Percentiles rank a stretch among this genome's conserved stretches.
Conservation (phyloP, 2,888 invertebrate species). For the Nemotelus nigrinus region DNA sequence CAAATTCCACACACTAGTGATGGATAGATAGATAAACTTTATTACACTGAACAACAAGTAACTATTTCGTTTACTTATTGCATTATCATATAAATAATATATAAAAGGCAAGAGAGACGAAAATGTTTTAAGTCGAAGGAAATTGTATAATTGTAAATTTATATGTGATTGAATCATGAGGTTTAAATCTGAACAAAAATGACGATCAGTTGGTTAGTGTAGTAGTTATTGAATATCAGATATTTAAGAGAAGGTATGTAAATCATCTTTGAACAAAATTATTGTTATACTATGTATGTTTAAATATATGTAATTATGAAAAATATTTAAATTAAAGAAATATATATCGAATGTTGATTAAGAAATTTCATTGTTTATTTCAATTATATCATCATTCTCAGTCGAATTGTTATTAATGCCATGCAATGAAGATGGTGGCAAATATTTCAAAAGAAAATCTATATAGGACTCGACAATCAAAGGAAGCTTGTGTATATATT, state of each 20-base stretch:
- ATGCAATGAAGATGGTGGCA: too few relatives aligned
- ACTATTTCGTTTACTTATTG: constrained; percentile 4
- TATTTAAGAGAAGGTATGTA: neutral
- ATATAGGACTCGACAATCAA: too few relatives aligned
- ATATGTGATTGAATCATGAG: neutral
- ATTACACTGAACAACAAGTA: neutral
- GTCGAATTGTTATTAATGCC: too few relatives aligned
- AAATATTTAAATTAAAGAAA: constrained; percentile 17
- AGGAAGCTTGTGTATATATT: too few relatives aligned
- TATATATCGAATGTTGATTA: constrained; percentile 40
- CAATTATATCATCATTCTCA: too few relatives aligned
- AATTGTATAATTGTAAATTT: neutral
- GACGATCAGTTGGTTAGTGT: constrained; percentile 33
- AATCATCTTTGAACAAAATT: constrained; percentile 30
- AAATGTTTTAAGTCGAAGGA: neutral
- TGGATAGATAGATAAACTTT: too few relatives aligned
- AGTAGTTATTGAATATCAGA: constrained; percentile 10
- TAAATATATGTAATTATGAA: constrained; percentile 12
- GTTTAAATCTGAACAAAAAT: neutral
- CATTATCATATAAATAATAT: neutral
- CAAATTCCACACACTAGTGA: neutral
- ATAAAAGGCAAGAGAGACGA: too few relatives aligned
- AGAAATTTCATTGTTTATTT: too few relatives aligned
- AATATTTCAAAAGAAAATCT: too few relatives aligned
- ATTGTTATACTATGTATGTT: constrained; percentile 42